Evolutionary conservation across 2,888 invertebrate genomes (phyloP), one percentile per base, ranked within the genome.

Genomic region (Stomorhina lunata): DNA sequence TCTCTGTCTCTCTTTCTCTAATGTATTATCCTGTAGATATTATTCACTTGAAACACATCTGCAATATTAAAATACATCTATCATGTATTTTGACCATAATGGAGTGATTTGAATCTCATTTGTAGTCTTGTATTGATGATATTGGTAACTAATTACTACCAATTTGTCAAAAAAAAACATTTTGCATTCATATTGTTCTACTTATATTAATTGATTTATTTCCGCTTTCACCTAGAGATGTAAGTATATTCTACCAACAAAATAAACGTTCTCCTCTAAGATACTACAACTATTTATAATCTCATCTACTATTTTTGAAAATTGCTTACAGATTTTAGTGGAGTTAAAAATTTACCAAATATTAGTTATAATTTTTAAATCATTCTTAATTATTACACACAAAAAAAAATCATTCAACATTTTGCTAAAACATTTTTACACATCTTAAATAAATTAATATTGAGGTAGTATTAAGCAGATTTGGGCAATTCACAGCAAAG

Each of bases 191-290:
- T 71, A 61, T 9, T 34, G 25, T 57, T 55, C 45, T 57, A 48
- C n/a, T n/a, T n/a, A 55, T 63, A 71, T 22, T 53, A 43, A 29
- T 77, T 68, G 57, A 50, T 53, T 66, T 53, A 25, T 61, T 71
- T 76, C 57, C 65, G 79, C 79, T 72, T 79, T 59, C 69, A 75
- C 15, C 65, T 76, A 79, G 82, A 79, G 71, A 76, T 82, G 82
- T 82, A 82, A 79, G 82, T 82, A 82, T 71, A 66, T 17, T 34
- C 53, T 40, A 57, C 43, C 20, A 57, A 45, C 32, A 45, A 45
- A 4, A 55, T n/a, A 32, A 32, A 59, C 32, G 45, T 27, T 37
- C 27, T 57, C 45, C 20, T 55, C 10, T 32, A 55, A 61, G 40
- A 27, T 29, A 34, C 50, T 59, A 65, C 69, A 66, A 57, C 40